phyloP scores from a whole-genome alignment of 2,888 invertebrate species.

The Catocala nupta region DNA sequence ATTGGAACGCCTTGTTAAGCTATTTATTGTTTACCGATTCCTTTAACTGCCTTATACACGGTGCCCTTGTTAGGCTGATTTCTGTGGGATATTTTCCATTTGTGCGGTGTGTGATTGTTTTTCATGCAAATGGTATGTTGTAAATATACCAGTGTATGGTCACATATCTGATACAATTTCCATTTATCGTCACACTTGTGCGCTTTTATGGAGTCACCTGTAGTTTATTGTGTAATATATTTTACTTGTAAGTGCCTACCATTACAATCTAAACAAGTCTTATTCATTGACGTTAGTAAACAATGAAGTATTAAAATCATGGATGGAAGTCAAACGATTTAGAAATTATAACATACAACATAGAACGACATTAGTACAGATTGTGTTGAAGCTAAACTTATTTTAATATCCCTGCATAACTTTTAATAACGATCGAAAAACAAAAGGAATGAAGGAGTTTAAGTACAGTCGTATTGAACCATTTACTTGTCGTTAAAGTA shows the following conservation, averaged over 20 bases:
- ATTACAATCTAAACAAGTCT: constrained; percentile 37
- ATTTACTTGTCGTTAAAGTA: too few relatives aligned
- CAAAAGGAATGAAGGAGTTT: too few relatives aligned
- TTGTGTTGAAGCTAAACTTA: too few relatives aligned
- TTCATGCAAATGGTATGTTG: constrained; percentile 74
- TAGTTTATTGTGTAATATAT: constrained; percentile 48
- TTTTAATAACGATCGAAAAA: too few relatives aligned
- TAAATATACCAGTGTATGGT: constrained; percentile 75
- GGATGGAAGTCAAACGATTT: constrained; percentile 8
- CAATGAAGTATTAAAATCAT: constrained; percentile 41
- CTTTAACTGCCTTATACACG: constrained; percentile 70
- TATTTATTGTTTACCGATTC: constrained; percentile 79
- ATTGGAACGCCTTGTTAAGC: constrained; percentile 71
- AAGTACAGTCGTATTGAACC: too few relatives aligned
- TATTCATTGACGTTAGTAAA: constrained; percentile 40
- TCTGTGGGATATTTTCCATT: constrained; percentile 74
- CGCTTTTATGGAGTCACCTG: constrained; percentile 47
- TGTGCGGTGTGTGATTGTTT: constrained; percentile 72
- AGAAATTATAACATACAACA: not conserved
- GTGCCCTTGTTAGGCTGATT: constrained; percentile 78
- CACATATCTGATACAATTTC: constrained; percentile 72
- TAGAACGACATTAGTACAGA: not conserved
- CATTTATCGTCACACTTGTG: constrained; percentile 69
- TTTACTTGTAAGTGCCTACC: constrained; percentile 43
- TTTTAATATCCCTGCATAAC: too few relatives aligned